Evolutionary conservation across 2,113 vertebrate species (phyloP).

Genomic region (Burhinus oedicnemus): DNA sequence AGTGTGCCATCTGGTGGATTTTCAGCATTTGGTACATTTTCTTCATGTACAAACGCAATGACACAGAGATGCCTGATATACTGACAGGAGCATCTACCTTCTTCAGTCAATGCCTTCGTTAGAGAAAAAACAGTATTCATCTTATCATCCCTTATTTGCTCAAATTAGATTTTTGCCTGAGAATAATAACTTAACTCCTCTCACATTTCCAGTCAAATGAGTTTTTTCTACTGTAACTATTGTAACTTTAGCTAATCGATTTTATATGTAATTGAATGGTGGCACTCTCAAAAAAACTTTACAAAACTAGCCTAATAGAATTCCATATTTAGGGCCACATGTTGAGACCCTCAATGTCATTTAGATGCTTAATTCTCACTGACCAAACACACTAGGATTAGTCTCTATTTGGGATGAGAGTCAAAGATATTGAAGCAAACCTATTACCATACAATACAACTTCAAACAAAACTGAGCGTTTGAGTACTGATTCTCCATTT

Average conservation of each 20-base stretch:
- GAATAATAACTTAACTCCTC: background rate
- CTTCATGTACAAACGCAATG: background rate
- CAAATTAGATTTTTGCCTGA: background rate
- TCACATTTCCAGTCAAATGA: background rate
- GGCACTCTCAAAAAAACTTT: background rate
- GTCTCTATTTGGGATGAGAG: background rate
- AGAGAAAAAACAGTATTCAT: background rate
- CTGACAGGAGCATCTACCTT: background rate
- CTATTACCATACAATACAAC: background rate
- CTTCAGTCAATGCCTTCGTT: background rate
- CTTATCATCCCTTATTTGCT: background rate
- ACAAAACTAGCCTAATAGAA: background rate
- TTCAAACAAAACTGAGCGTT: background rate
- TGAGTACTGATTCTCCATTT: background rate
- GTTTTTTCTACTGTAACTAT: background rate
- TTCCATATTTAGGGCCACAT: background rate
- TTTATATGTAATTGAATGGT: background rate
- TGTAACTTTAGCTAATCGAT: background rate
- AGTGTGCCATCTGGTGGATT: conserved; percentile 68
- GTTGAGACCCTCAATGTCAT: background rate
- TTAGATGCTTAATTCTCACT: background rate
- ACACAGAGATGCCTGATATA: background rate
- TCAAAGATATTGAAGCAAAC: background rate
- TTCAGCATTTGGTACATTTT: background rate
- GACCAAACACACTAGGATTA: background rate